Conservation (phyloP, 2,888 invertebrate species). For the Sphaeridia pumilis region DNA sequence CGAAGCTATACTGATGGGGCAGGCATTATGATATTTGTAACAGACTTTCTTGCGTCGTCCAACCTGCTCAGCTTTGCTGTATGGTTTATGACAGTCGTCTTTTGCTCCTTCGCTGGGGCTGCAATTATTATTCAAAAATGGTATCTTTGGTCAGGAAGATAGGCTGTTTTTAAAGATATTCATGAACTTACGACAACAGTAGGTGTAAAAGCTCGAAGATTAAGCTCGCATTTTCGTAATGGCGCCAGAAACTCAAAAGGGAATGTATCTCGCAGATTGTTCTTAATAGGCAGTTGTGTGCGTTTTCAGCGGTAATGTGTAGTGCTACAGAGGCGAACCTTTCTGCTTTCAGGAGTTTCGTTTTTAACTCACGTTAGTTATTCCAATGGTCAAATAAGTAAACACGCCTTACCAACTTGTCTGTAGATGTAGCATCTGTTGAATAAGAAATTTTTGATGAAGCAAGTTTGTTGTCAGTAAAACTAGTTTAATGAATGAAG, state of each 20-base stretch:
- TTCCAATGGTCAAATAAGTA: too few relatives aligned
- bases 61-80: slow-evolving; percentile 16
- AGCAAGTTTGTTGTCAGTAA: too few relatives aligned
- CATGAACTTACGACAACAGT: slow-evolving; percentile 22
- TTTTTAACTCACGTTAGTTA: too few relatives aligned
- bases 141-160: too few relatives aligned
- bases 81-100: slow-evolving; percentile 17
- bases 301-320: slow-evolving; percentile 10
- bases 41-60: slow-evolving; percentile 12
- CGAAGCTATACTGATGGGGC: slow-evolving; percentile 10
- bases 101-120: slow-evolving; percentile 20
- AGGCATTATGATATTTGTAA: slow-evolving; percentile 3
- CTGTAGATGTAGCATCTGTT: slow-evolving; percentile 20
- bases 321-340: slow-evolving; percentile 6
- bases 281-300: slow-evolving; percentile 22
- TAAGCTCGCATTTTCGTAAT: slow-evolving; percentile 16
- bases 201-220: slow-evolving; percentile 22
- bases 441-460: too few relatives aligned
- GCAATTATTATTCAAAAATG: too few relatives aligned
- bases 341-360: too few relatives aligned
- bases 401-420: slow-evolving; percentile 15
- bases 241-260: slow-evolving; percentile 16
- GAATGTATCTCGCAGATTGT: slow-evolving; percentile 24
- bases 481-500: too few relatives aligned
- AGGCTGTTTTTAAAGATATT: too few relatives aligned